Evolutionary conservation across 1,140 invertebrate species (phyloP).

Genomic region (Drosophila santomea): DNA sequence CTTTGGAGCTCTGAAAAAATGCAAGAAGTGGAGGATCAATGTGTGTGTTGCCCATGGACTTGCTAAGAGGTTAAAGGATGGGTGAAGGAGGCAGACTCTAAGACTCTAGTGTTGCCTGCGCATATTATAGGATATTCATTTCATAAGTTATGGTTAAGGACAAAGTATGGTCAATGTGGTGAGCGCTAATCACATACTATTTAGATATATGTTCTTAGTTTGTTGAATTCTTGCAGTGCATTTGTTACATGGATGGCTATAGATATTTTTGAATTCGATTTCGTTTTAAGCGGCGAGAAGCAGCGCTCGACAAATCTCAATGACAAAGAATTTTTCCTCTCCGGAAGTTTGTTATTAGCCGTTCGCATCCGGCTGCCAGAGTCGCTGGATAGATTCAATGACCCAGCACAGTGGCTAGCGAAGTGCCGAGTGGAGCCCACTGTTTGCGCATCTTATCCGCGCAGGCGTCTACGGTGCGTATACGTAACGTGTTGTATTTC

Average conservation of each 20-base stretch:
- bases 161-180: no score
- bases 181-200: no score
- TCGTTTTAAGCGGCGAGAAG: constrained; percentile 41
- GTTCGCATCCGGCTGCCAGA: constrained; percentile 61
- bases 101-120: no score
- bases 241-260: constrained; percentile 2
- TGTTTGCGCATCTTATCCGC: constrained; percentile 68
- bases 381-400: constrained; percentile 61
- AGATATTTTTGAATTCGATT: constrained; percentile 59
- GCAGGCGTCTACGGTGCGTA: constrained; percentile 71
- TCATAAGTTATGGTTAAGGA: no score
- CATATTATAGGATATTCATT: no score
- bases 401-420: constrained; percentile 11
- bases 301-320: constrained; percentile 76
- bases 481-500: constrained; percentile 61
- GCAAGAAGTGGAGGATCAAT: neutral
- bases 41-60: constrained; percentile 5
- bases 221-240: no score
- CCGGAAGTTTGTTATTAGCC: constrained; percentile 84
- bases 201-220: no score
- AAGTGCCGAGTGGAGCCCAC: neutral
- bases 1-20: constrained; percentile 1
- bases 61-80: constrained; percentile 8
- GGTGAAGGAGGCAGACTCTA: no score
- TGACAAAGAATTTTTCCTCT: constrained; percentile 80